Evolutionary conservation across 2,797 vertebrate genomes (phyloP).

Genomic region (Diglossa cyanea): DNA sequence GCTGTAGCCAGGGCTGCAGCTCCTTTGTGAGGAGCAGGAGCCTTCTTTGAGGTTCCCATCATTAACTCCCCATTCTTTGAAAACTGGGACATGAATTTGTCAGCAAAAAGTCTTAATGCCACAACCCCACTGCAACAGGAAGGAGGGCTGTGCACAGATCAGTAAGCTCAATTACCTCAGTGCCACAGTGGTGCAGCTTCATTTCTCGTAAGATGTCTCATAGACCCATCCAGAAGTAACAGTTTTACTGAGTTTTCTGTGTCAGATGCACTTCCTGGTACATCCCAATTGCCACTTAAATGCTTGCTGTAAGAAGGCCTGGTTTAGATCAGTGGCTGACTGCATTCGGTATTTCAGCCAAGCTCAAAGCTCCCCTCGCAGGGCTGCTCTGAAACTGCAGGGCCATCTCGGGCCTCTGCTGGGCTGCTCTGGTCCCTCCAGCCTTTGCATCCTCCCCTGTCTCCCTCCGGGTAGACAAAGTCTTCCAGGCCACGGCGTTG

Average conservation of each 20-base stretch:
- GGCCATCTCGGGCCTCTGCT: background rate
- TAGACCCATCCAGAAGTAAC: background rate
- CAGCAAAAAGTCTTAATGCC: background rate
- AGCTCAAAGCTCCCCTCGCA: background rate
- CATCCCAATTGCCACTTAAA: background rate
- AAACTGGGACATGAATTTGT: background rate
- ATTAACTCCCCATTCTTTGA: background rate
- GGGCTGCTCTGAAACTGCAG: background rate
- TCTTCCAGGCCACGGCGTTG: background rate
- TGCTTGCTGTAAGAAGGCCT: background rate
- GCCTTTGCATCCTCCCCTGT: background rate
- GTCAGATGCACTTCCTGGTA: background rate
- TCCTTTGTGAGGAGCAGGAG: background rate
- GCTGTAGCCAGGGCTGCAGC: background rate
- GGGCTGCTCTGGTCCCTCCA: background rate
- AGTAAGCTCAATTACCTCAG: background rate
- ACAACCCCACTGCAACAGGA: background rate
- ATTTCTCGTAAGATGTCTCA: background rate
- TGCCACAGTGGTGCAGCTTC: background rate
- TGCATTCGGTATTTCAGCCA: background rate
- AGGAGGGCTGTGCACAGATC: background rate
- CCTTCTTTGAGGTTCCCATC: background rate
- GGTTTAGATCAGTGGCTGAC: background rate
- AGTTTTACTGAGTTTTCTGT: background rate
- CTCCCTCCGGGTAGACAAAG: accelerated